Evolutionary conservation across 2,797 vertebrate genomes (phyloP).

Genomic region (Mus minutoides): DNA sequence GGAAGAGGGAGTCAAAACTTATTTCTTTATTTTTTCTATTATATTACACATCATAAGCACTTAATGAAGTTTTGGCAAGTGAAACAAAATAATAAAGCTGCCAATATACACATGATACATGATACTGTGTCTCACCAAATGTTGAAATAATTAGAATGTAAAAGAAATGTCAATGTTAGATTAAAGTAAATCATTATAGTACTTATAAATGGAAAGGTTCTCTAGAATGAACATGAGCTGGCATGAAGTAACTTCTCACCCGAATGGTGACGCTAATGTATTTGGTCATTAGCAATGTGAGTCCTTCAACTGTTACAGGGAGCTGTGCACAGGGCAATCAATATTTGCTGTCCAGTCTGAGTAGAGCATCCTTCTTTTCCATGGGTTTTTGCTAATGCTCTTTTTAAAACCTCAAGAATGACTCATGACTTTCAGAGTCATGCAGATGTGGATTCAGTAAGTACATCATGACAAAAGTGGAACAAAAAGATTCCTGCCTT

Average conservation of each 20-base stretch:
- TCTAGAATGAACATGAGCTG: background rate
- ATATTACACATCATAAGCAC: background rate
- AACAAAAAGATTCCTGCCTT: background rate
- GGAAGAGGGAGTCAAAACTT: background rate
- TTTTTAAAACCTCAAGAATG: background rate
- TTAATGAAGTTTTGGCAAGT: constrained; percentile 30
- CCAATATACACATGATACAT: constrained; percentile 40
- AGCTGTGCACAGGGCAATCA: constrained; percentile 5
- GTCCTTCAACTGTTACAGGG: background rate
- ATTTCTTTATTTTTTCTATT: constrained; percentile 8
- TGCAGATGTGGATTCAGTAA: background rate
- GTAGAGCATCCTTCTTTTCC: background rate
- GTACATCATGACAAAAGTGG: background rate
- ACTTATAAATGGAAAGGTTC: background rate
- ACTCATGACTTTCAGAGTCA: background rate
- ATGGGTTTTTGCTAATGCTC: background rate
- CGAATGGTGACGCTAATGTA: background rate
- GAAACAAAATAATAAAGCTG: constrained; percentile 9
- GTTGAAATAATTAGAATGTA: constrained; percentile 20
- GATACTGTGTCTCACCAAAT: background rate
- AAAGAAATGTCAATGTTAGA: constrained; percentile 41
- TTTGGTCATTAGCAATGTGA: background rate
- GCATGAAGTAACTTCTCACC: constrained; percentile 14
- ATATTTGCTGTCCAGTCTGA: background rate
- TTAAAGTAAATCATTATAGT: constrained; percentile 50